phyloP scores from a whole-genome alignment of 2,113 vertebrate genomes.

The Lucifuga dentata region DNA sequence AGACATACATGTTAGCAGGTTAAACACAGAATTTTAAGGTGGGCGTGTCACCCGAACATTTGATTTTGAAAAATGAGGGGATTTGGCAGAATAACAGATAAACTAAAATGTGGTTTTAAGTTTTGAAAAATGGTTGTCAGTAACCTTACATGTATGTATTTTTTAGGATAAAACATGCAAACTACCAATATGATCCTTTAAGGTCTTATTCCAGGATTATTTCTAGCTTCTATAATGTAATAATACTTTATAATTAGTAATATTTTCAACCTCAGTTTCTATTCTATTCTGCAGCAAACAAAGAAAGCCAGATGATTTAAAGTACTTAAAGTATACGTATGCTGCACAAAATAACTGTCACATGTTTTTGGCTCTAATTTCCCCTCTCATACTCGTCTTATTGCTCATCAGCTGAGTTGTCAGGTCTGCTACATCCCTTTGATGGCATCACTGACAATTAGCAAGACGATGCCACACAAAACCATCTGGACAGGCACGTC shows the following conservation, averaged over 20 bases:
- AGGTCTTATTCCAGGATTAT: too few relatives aligned
- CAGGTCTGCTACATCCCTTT: conserved; percentile 84
- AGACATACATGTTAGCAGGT: too few relatives aligned
- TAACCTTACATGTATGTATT: too few relatives aligned
- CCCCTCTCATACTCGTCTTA: conserved; percentile 74
- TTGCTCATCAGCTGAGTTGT: conserved; percentile 85
- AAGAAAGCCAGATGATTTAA: conserved; percentile 58
- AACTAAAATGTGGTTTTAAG: too few relatives aligned
- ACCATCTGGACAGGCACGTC: conserved; percentile 86
- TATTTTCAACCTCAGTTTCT: conserved; percentile 44
- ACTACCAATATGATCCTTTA: too few relatives aligned
- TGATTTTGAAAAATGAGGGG: too few relatives aligned
- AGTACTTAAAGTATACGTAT: conserved; percentile 68
- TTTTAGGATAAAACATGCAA: too few relatives aligned
- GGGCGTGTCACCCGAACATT: too few relatives aligned
- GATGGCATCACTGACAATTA: conserved; percentile 88
- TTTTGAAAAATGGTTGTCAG: too few relatives aligned
- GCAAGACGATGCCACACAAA: conserved; percentile 85
- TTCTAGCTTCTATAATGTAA: conserved; percentile 37
- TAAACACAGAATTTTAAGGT: too few relatives aligned
- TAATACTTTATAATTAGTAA: conserved; percentile 56
- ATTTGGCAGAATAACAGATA: too few relatives aligned
- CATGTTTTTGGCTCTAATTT: conserved; percentile 72
- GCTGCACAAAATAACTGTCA: conserved; percentile 69
- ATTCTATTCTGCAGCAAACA: conserved; percentile 48